Conservation (phyloP, 2,888 invertebrate genomes). For the Polydrusus cervinus region DNA sequence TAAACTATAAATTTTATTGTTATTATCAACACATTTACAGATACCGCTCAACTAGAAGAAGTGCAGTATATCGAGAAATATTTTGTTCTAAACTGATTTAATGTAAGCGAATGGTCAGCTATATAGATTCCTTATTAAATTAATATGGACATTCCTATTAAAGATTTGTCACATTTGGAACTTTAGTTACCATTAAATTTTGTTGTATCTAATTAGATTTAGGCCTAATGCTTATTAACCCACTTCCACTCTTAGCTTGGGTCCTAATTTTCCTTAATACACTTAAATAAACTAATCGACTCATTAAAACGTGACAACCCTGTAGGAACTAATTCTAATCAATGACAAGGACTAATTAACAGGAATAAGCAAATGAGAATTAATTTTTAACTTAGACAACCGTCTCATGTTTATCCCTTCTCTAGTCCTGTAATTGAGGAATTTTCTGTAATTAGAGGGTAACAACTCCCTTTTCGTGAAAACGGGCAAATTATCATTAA, state of each 20-base stretch:
- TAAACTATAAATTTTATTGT: too few species aligned
- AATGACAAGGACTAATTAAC: slow-evolving; percentile 43
- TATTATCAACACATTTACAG: too few species aligned
- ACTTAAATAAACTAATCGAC: slow-evolving; percentile 43
- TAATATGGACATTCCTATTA: neutral
- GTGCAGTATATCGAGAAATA: too few species aligned
- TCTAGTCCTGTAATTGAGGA: slow-evolving; percentile 42
- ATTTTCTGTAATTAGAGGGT: slow-evolving; percentile 44
- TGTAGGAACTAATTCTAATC: slow-evolving; percentile 27
- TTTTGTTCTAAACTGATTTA: neutral
- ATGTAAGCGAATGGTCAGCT: too few species aligned
- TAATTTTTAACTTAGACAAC: slow-evolving; percentile 42
- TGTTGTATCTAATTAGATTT: slow-evolving; percentile 23
- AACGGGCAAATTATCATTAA: slow-evolving; percentile 34
- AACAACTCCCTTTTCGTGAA: slow-evolving; percentile 28
- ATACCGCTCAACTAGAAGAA: too few species aligned
- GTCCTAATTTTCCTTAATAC: slow-evolving; percentile 37
- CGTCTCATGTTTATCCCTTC: slow-evolving; percentile 40
- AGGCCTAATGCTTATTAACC: slow-evolving; percentile 31
- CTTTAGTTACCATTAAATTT: slow-evolving; percentile 22
- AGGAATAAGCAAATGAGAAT: slow-evolving; percentile 40
- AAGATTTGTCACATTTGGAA: slow-evolving; percentile 15
- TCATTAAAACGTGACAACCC: slow-evolving; percentile 41
- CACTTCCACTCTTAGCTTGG: slow-evolving; percentile 27
- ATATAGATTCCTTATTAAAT: too few species aligned